These are phyloP conservation scores for Rhodeus uyekii DNA, from an alignment of 2,797 vertebrate species.

Conservation along the genomic window DNA sequence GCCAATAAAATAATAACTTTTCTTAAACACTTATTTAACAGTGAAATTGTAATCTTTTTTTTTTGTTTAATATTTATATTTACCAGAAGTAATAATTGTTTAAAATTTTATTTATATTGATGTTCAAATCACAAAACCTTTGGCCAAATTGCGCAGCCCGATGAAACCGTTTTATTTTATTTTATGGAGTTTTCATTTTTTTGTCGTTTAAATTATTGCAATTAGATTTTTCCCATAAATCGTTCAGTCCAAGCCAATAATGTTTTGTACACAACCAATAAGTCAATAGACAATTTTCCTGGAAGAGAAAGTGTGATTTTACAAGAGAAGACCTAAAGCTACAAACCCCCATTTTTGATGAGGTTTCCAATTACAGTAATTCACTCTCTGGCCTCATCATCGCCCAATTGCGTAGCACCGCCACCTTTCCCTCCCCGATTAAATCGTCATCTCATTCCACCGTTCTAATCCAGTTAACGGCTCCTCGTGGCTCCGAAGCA, in stretches of 20 bases:
- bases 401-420: background rate
- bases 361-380: background rate
- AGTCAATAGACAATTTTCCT: background rate
- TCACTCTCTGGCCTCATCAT: background rate
- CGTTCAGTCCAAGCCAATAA: background rate
- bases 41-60: too few relatives aligned
- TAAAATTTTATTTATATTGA: too few relatives aligned
- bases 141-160: too few relatives aligned
- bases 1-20: too few relatives aligned
- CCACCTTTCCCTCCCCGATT: constrained; percentile 38
- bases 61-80: too few relatives aligned
- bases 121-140: too few relatives aligned
- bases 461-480: constrained; percentile 51
- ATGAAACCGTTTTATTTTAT: too few relatives aligned
- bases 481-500: constrained; percentile 26
- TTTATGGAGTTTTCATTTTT: too few relatives aligned
- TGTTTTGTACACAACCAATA: background rate
- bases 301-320: background rate
- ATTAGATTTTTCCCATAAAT: too few relatives aligned
- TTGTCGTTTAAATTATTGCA: too few relatives aligned
- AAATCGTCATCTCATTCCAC: constrained; percentile 52
- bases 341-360: background rate
- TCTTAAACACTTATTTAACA: too few relatives aligned
- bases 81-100: too few relatives aligned
- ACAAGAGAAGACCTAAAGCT: background rate